Percentiles rank a stretch among this genome's conserved stretches.
Conservation (phyloP, 1,140 invertebrate genomes). For the Saccostrea glomerata region DNA sequence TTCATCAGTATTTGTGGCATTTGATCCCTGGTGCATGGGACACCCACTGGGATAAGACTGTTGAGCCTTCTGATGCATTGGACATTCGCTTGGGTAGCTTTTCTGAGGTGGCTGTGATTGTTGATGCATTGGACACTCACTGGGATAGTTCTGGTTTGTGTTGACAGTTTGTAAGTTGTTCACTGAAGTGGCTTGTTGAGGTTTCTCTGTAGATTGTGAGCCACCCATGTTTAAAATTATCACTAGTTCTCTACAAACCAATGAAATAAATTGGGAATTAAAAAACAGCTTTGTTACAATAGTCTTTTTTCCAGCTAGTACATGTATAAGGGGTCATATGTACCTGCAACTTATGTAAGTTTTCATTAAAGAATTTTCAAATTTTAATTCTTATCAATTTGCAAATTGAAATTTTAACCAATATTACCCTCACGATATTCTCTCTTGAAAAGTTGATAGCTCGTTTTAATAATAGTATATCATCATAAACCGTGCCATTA, state of each 20-base stretch:
- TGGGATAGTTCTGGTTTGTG: constrained; percentile 35
- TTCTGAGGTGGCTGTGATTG: constrained; percentile 14
- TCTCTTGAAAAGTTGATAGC: no score
- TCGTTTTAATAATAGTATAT: no score
- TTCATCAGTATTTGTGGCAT: constrained; percentile 76
- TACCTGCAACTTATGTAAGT: no score
- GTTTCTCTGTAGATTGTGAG: neutral
- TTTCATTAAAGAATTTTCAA: no score
- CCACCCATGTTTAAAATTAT: neutral
- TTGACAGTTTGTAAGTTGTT: neutral
- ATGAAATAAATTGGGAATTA: neutral
- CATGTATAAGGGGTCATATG: no score
- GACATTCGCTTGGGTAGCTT: constrained; percentile 66
- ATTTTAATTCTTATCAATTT: no score
- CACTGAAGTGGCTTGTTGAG: neutral
- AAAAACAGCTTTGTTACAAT: neutral
- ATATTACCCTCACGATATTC: no score
- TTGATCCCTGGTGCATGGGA: neutral
- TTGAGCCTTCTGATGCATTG: constrained; percentile 42
- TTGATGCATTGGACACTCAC: constrained; percentile 71
- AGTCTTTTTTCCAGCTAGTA: no score
- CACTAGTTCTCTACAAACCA: neutral
- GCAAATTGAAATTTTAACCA: no score
- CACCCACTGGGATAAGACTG: neutral
- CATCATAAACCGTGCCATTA: no score